Evolutionary conservation across 2,888 invertebrate genomes (phyloP).

Genomic region (Hemithea aestivaria): DNA sequence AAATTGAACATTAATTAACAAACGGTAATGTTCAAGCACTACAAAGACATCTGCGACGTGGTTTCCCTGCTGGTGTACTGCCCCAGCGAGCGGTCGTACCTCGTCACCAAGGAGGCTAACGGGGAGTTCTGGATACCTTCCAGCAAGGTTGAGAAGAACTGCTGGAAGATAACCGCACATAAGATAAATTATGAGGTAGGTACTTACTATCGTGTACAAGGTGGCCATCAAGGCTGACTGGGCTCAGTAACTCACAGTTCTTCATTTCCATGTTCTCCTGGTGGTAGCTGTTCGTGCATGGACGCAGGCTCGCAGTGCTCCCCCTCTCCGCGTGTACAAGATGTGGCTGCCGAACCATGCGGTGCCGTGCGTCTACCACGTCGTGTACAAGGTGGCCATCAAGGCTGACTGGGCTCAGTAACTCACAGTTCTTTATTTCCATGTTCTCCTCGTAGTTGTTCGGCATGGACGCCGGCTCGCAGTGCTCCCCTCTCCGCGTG

Average conservation of each 20-base stretch:
- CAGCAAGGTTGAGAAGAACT: conserved; percentile 52
- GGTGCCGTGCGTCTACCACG: conserved; percentile 47
- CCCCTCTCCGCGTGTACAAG: conserved; percentile 55
- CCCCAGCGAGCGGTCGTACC: conserved; percentile 46
- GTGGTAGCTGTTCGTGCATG: conserved; percentile 50
- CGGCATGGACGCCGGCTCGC: conserved; percentile 43
- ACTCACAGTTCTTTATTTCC: no score
- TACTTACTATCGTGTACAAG: not conserved
- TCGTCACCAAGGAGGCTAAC: conserved; percentile 50
- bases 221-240: no score
- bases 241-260: no score
- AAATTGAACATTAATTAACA: no score
- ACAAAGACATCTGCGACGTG: conserved; percentile 55
- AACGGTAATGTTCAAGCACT: conserved; percentile 58
- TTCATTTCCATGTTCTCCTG: conserved; percentile 1
- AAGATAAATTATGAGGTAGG: conserved; percentile 60
- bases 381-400: no score
- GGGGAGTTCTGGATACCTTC: conserved; percentile 64
- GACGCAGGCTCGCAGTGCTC: conserved; percentile 40
- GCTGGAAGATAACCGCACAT: conserved; percentile 58
- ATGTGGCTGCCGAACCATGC: conserved; percentile 55
- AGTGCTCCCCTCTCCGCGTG: conserved; percentile 49
- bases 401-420: no score
- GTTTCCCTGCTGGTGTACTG: conserved; percentile 60
- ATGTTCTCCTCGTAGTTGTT: conserved; percentile 36